A percentile compares a stretch with the other conserved stretches of the same genome.
These are phyloP conservation scores for Eciton burchellii DNA, from an alignment of 1,140 invertebrate species.

Conservation along the genomic window DNA sequence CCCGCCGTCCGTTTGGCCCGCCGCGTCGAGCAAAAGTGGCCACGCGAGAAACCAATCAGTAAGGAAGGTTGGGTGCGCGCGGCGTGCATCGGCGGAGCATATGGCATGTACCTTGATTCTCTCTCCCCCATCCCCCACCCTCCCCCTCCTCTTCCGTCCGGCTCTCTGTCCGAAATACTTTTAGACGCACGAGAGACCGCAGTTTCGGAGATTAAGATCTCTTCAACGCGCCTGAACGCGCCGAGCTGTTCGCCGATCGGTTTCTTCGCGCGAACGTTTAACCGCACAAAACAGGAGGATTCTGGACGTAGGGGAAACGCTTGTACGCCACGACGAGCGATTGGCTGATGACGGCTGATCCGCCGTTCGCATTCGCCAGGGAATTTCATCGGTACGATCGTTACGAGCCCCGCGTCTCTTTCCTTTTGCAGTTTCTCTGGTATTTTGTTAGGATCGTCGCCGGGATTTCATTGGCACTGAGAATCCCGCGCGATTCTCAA, in stretches of 20 bases:
- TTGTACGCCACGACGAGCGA: not conserved
- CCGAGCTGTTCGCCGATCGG: not conserved
- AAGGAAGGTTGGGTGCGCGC: conserved; percentile 41
- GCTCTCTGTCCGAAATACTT: conserved; percentile 30
- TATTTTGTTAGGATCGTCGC: not conserved
- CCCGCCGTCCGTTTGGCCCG: conserved; percentile 59
- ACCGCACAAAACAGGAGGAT: not conserved
- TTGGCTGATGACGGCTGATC: not conserved
- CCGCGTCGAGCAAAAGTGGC: conserved; percentile 45
- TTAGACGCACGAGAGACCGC: conserved; percentile 4
- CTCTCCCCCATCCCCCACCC: too few relatives aligned
- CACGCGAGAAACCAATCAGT: conserved; percentile 56
- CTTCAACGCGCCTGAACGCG: conserved; percentile 1
- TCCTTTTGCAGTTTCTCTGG: not conserved
- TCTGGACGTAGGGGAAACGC: too few relatives aligned
- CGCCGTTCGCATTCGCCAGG: not conserved
- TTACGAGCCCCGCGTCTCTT: too few relatives aligned
- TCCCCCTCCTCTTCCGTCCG: too few relatives aligned
- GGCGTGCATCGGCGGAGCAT: not conserved
- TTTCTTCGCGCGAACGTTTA: not conserved
- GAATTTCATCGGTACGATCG: not conserved
- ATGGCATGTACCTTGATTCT: conserved; percentile 46
- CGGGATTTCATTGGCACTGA: not conserved
- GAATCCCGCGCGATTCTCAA: not conserved
- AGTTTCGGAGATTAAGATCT: conserved; percentile 34